These are phyloP conservation scores for Lasiommata megera DNA, from an alignment of 2,888 invertebrate genomes.

Conservation along the genomic window DNA sequence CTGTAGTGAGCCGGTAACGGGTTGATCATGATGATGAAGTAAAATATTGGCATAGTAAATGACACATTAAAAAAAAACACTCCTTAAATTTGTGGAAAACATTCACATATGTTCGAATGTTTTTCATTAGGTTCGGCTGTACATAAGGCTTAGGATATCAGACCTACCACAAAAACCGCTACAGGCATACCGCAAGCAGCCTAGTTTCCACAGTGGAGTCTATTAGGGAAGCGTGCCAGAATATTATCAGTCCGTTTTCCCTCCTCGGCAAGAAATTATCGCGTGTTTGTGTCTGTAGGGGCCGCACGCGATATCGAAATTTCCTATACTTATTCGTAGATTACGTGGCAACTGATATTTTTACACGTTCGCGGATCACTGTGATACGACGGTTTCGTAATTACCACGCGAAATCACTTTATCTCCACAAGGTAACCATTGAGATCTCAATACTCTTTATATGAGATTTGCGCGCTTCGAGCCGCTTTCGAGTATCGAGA, in stretches of 20 bases:
- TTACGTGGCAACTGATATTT: slow-evolving; percentile 44
- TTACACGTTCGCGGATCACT: slow-evolving; percentile 3
- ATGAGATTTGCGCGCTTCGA: too few species aligned
- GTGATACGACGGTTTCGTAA: neutral
- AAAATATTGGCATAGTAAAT: too few species aligned
- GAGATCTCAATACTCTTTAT: too few species aligned
- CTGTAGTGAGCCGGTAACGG: too few species aligned
- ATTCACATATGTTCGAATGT: neutral
- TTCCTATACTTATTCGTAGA: slow-evolving; percentile 58
- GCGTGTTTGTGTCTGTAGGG: slow-evolving; percentile 60
- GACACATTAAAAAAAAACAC: too few species aligned
- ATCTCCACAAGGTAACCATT: too few species aligned
- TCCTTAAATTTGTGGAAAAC: too few species aligned
- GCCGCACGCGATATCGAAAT: slow-evolving; percentile 72
- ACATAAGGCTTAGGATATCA: neutral
- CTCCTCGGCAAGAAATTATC: slow-evolving; percentile 53
- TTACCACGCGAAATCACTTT: neutral
- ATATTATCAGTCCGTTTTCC: slow-evolving; percentile 60
- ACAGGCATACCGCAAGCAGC: slow-evolving; percentile 12
- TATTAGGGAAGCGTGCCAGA: slow-evolving; percentile 48
- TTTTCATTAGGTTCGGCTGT: neutral
- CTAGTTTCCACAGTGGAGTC: slow-evolving; percentile 31
- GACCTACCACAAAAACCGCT: slow-evolving; percentile 18
- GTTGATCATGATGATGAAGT: too few species aligned
- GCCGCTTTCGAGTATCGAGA: too few species aligned